Conservation (phyloP, 2,797 vertebrate genomes). For the Melanotaenia boesemani region DNA sequence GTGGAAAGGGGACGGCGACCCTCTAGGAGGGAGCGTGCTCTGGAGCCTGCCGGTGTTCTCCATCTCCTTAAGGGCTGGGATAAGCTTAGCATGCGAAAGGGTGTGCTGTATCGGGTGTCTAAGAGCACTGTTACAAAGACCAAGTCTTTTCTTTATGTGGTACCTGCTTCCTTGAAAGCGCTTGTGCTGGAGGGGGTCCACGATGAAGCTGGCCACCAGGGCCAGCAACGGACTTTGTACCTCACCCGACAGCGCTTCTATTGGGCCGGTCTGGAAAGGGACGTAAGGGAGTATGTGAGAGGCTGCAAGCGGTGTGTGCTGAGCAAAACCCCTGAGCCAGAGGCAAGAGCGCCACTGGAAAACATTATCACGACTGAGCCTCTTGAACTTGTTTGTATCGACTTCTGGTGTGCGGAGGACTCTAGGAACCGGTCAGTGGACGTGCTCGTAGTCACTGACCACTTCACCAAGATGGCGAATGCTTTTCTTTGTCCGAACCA, state of each 20-base stretch:
- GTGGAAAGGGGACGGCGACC: not conserved
- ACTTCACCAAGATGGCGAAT: constrained; percentile 1
- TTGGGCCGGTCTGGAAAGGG: not conserved
- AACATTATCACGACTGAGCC: not conserved
- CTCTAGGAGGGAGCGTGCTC: not conserved
- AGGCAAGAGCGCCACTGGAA: too few relatives aligned
- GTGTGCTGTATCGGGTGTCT: not conserved
- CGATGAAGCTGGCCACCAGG: constrained; percentile 1
- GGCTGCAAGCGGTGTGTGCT: not conserved
- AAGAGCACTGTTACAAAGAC: not conserved
- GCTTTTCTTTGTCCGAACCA: not conserved
- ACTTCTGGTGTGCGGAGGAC: not conserved
- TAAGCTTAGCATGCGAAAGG: not conserved
- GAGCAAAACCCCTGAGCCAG: too few relatives aligned
- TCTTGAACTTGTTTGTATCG: not conserved
- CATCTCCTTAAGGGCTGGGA: not conserved
- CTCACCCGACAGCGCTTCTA: not conserved
- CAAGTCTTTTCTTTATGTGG: not conserved
- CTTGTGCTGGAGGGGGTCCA: not conserved
- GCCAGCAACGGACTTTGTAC: not conserved
- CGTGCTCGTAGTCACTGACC: not conserved
- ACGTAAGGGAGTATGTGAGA: not conserved
- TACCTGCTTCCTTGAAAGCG: not conserved
- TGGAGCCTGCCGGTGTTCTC: not conserved
- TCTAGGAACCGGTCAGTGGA: not conserved